Conservation (phyloP, 2,113 vertebrate genomes). For the Tachysurus fulvidraco region DNA sequence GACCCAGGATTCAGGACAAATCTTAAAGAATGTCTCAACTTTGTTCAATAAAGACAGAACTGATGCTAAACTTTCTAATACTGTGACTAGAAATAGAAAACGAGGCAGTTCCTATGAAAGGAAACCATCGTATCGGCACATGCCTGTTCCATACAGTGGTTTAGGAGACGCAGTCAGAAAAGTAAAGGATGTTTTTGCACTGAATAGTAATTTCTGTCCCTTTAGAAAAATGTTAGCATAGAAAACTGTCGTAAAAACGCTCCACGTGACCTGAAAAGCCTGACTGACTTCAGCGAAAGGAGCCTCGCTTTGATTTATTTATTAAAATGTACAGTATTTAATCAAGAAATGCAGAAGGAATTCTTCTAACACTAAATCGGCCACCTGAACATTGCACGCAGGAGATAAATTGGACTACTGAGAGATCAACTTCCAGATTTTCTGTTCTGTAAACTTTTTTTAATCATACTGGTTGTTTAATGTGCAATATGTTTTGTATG, state of each 20-base stretch:
- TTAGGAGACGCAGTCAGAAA: conserved; percentile 87
- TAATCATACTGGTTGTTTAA: conserved; percentile 97
- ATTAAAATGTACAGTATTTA: conserved; percentile 99
- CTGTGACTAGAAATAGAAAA: not conserved
- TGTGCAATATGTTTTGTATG: conserved; percentile 99
- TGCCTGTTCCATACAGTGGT: conserved; percentile 28
- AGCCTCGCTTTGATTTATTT: conserved; percentile 98
- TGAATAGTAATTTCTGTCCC: conserved; percentile 89
- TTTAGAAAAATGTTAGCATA: conserved; percentile 86
- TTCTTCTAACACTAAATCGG: conserved; percentile 88
- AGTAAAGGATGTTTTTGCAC: conserved; percentile 84
- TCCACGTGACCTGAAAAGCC: conserved; percentile 78
- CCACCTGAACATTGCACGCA: conserved; percentile 82
- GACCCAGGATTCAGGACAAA: not conserved
- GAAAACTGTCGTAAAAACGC: conserved; percentile 79
- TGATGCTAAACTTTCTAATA: not conserved
- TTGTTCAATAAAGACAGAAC: not conserved
- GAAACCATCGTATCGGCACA: not conserved
- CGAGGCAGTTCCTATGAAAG: not conserved
- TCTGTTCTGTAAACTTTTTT: conserved; percentile 79
- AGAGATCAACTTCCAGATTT: conserved; percentile 94
- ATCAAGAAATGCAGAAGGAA: conserved; percentile 82
- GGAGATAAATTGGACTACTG: conserved; percentile 92
- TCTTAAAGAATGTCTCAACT: not conserved
- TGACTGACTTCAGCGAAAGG: conserved; percentile 78